These are phyloP conservation scores for Nineta flava DNA, from an alignment of 2,888 invertebrate species.

Conservation along the genomic window DNA sequence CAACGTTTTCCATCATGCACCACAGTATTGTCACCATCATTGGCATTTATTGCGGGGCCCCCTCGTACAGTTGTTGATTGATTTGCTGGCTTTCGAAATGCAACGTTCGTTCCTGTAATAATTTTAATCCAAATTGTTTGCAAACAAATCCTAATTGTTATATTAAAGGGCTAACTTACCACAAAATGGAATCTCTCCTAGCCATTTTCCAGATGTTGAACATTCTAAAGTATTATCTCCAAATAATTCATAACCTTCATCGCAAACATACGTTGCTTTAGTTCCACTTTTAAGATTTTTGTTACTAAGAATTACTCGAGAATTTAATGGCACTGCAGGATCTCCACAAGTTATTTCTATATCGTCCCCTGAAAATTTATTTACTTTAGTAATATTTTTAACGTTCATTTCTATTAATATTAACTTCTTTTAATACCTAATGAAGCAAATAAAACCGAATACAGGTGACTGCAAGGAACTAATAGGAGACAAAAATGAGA, in stretches of 20 bases:
- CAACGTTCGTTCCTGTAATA: constrained; percentile 61
- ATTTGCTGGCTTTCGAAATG: constrained; percentile 73
- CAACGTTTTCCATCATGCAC: constrained; percentile 79
- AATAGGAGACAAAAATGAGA: too few species aligned
- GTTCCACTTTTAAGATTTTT: constrained; percentile 38
- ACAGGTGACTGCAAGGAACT: too few species aligned
- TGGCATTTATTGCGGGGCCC: constrained; percentile 67
- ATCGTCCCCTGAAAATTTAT: too few species aligned
- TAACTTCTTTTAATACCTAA: too few species aligned
- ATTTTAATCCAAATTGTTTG: not conserved
- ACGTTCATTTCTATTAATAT: too few species aligned
- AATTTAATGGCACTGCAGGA: constrained; percentile 73
- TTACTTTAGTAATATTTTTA: too few species aligned
- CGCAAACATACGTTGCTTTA: constrained; percentile 64
- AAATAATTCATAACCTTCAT: constrained; percentile 75
- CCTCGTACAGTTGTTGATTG: constrained; percentile 80
- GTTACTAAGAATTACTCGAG: constrained; percentile 48
- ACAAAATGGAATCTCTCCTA: constrained; percentile 68
- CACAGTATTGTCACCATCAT: constrained; percentile 70
- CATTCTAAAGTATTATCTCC: constrained; percentile 57
- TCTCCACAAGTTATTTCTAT: constrained; percentile 53
- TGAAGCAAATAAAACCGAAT: too few species aligned
- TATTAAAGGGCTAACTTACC: constrained; percentile 37
- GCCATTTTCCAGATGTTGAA: constrained; percentile 58
- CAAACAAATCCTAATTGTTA: not conserved